Conservation (phyloP, 2,797 vertebrate genomes). For the Phrynocephalus guinanensis region DNA sequence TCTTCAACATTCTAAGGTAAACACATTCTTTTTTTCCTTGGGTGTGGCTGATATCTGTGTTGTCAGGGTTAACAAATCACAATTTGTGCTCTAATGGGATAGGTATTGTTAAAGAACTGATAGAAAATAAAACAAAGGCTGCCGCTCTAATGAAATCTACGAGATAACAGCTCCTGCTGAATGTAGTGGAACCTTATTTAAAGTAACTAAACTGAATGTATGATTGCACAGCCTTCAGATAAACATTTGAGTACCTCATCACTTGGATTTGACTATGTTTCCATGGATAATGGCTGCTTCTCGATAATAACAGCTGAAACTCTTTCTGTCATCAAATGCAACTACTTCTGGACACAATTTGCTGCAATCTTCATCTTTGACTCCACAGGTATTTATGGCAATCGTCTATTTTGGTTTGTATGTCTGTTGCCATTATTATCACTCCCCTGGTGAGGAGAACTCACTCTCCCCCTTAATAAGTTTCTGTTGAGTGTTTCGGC, state of each 20-base stretch:
- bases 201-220: not conserved
- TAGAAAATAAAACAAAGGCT: not conserved
- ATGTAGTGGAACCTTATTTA: not conserved
- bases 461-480: not conserved
- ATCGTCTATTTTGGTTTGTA: not conserved
- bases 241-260: conserved; percentile 1
- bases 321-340: not conserved
- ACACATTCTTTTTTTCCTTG: conserved; percentile 37
- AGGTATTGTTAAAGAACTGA: not conserved
- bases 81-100: not conserved
- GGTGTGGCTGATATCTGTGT: conserved; percentile 26
- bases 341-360: not conserved
- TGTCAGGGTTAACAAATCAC: not conserved
- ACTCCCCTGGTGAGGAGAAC: not conserved
- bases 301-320: not conserved
- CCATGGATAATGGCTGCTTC: not conserved
- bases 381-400: not conserved
- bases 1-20: conserved; percentile 70
- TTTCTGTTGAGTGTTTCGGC: not conserved
- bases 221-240: conserved; percentile 2
- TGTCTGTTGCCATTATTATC: not conserved
- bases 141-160: not conserved
- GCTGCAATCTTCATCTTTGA: not conserved
- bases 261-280: conserved; percentile 29
- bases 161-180: not conserved